Evolutionary conservation across 2,888 invertebrate species (phyloP).

Genomic region (Diloba caeruleocephala): DNA sequence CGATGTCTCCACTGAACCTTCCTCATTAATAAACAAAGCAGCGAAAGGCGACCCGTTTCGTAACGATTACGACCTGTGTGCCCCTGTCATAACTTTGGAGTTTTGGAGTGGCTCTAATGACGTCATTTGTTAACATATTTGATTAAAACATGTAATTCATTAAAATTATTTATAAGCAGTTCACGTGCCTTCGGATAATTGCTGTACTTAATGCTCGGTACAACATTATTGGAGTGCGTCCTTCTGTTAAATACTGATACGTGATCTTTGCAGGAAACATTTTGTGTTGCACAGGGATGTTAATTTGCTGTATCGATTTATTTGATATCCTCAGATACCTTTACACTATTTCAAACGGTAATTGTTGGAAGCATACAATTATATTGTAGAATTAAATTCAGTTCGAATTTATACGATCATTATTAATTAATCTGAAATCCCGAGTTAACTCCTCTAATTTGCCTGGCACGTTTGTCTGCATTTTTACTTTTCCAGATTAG

Average conservation of each 20-base stretch:
- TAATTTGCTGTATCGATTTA: too few species aligned
- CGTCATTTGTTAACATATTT: conserved; percentile 57
- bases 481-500: conserved; percentile 42
- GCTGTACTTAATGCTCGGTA: conserved; percentile 17
- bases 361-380: too few species aligned
- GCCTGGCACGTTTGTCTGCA: conserved; percentile 44
- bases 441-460: conserved; percentile 42
- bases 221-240: neutral
- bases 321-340: too few species aligned
- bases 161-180: conserved; percentile 45
- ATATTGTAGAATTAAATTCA: too few species aligned
- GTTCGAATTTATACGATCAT: conserved; percentile 20
- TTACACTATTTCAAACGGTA: too few species aligned
- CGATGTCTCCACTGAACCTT: conserved; percentile 63
- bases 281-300: too few species aligned
- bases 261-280: conserved; percentile 6
- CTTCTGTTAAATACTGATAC: conserved; percentile 6
- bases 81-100: conserved; percentile 49
- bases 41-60: conserved; percentile 39
- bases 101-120: conserved; percentile 40
- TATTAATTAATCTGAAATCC: conserved; percentile 44
- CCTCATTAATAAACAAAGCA: conserved; percentile 69
- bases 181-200: conserved; percentile 30
- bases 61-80: conserved; percentile 43
- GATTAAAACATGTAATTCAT: conserved; percentile 55